phyloP scores from a whole-genome alignment of 2,797 vertebrate species.

The Dermochelys coriacea region DNA sequence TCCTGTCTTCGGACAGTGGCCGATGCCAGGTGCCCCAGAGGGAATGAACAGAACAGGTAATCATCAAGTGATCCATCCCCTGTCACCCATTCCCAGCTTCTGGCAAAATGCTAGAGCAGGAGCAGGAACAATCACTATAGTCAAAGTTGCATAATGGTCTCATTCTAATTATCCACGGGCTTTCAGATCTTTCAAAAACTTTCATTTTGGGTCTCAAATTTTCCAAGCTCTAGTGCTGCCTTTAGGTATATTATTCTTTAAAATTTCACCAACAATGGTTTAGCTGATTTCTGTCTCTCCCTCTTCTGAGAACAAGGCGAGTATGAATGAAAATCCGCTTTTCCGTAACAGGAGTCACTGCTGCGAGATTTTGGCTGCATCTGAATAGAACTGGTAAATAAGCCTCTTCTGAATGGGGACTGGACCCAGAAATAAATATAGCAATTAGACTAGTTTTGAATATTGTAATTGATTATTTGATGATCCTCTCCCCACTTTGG shows the following conservation, averaged over 20 bases:
- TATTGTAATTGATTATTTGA: constrained; percentile 4
- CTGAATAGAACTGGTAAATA: neutral
- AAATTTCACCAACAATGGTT: neutral
- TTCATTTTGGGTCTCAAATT: neutral
- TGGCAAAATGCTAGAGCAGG: too few relatives aligned
- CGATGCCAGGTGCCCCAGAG: too few relatives aligned
- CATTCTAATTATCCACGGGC: neutral
- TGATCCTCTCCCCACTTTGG: constrained; percentile 52
- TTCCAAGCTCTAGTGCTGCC: neutral
- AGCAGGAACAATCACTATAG: neutral
- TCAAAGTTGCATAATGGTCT: neutral
- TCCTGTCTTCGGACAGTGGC: too few relatives aligned
- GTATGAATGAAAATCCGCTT: neutral
- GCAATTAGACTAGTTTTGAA: constrained; percentile 31
- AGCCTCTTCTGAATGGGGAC: neutral
- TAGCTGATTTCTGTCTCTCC: neutral
- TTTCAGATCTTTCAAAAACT: neutral
- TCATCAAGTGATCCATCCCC: too few relatives aligned
- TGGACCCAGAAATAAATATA: constrained; percentile 22
- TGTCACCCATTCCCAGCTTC: too few relatives aligned
- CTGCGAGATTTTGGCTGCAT: neutral
- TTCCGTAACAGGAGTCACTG: neutral
- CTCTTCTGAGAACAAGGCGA: neutral
- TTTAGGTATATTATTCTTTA: neutral
- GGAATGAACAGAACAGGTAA: too few relatives aligned